Percentiles rank a stretch among this genome's conserved stretches.
Evolutionary conservation across 1,140 invertebrate genomes (phyloP).

Genomic region (Druon quercuslanigerum): DNA sequence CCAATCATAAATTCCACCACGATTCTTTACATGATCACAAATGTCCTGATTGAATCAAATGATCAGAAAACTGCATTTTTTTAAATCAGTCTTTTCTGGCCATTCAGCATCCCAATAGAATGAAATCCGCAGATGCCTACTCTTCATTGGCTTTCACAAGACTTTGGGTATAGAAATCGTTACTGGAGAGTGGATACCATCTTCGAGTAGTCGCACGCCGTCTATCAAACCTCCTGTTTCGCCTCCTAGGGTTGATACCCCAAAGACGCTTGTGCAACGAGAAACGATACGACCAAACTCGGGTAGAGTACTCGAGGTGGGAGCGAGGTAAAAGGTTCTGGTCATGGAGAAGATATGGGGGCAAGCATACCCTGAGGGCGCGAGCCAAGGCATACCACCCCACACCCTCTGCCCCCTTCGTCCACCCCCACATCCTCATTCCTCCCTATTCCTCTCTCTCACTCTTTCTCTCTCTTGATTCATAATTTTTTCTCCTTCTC

Average conservation of each 20-base stretch:
- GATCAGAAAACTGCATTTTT: too few species aligned
- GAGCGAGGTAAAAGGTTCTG: not conserved
- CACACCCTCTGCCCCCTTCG: constrained; percentile 31
- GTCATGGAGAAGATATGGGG: constrained; percentile 24
- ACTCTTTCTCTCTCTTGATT: not conserved
- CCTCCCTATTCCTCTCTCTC: not conserved
- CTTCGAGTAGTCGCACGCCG: constrained; percentile 47
- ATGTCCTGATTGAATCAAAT: too few species aligned
- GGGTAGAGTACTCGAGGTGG: not conserved
- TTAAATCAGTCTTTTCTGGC: too few species aligned
- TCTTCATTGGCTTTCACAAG: constrained; percentile 64
- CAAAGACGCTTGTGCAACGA: not conserved
- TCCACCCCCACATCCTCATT: not conserved
- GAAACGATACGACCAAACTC: not conserved
- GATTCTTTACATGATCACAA: too few species aligned
- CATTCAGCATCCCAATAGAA: constrained; percentile 7
- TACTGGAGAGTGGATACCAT: not conserved
- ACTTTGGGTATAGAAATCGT: constrained; percentile 23
- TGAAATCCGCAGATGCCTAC: constrained; percentile 32
- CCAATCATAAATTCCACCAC: too few species aligned
- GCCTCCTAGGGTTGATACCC: constrained; percentile 15
- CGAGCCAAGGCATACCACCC: constrained; percentile 37
- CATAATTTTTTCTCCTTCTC: constrained; percentile 7
- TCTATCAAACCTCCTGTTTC: constrained; percentile 36
- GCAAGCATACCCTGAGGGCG: constrained; percentile 32